Evolutionary conservation across 2,888 invertebrate species (phyloP).

Genomic region (Plebejus argus): DNA sequence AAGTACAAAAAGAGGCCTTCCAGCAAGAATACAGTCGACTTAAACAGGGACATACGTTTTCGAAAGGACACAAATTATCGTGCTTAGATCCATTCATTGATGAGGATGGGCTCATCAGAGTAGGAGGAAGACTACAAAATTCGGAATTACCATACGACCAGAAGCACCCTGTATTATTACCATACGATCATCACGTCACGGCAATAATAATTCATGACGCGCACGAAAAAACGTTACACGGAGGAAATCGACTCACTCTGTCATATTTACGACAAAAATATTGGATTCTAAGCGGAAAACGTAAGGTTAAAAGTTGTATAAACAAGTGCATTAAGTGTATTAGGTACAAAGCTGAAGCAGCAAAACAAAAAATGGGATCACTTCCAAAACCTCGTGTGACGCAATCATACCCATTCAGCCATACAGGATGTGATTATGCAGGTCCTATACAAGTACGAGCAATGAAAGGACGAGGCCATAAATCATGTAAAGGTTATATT

Average conservation of each 20-base stretch:
- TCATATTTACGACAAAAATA: too few relatives aligned
- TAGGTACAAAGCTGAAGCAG: slow-evolving; percentile 6
- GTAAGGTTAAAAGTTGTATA: background rate
- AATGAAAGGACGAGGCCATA: background rate
- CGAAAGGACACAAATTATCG: too few relatives aligned
- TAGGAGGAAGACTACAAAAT: slow-evolving; percentile 16
- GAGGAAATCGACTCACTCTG: too few relatives aligned
- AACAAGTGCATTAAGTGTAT: slow-evolving; percentile 20
- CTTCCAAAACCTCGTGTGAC: slow-evolving; percentile 12
- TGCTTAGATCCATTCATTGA: slow-evolving; percentile 5
- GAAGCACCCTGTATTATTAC: background rate
- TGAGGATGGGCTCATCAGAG: slow-evolving; percentile 1
- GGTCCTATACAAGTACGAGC: background rate
- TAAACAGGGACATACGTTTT: too few relatives aligned
- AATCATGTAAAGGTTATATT: too few relatives aligned
- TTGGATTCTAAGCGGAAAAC: background rate
- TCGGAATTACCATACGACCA: background rate
- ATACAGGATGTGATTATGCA: slow-evolving; percentile 18
- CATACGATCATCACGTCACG: too few relatives aligned
- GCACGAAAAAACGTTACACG: too few relatives aligned
- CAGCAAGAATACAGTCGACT: too few relatives aligned
- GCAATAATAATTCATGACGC: too few relatives aligned
- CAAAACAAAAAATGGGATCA: slow-evolving; percentile 21
- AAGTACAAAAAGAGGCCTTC: too few relatives aligned
- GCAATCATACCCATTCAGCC: slow-evolving; percentile 13